These are phyloP conservation scores for Rhagium mordax DNA, from an alignment of 2,888 invertebrate genomes.

Conservation along the genomic window DNA sequence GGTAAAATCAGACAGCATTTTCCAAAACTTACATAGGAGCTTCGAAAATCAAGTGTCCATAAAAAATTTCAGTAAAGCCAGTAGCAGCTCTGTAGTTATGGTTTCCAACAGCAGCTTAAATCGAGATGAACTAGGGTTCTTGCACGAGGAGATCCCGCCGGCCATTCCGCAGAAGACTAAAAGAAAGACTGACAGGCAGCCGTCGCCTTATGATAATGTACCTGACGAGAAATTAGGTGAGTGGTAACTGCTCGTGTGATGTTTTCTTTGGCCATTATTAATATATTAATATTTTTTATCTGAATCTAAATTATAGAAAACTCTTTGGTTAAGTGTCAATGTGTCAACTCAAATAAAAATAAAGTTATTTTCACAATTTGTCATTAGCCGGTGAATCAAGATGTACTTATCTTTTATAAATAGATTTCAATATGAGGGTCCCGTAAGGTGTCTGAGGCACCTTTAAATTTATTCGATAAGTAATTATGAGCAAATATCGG, in stretches of 20 bases:
- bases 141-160: conserved; percentile 69
- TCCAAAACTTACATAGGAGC: conserved; percentile 53
- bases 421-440: background rate
- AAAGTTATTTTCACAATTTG: too few species aligned
- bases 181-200: conserved; percentile 73
- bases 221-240: conserved; percentile 64
- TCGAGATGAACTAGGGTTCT: conserved; percentile 54
- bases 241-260: conserved; percentile 1
- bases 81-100: conserved; percentile 56
- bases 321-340: background rate
- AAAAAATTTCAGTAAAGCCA: conserved; percentile 47
- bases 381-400: too few species aligned
- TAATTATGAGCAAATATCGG: too few species aligned
- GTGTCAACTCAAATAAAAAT: too few species aligned
- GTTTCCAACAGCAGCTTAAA: conserved; percentile 51
- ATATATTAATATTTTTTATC: background rate
- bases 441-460: background rate
- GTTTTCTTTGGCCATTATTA: conserved; percentile 5
- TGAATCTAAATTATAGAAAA: background rate
- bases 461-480: too few species aligned
- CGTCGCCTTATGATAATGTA: conserved; percentile 83
- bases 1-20: conserved; percentile 60
- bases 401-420: background rate
- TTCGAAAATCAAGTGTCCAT: conserved; percentile 48
- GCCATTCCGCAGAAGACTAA: conserved; percentile 78